These are phyloP conservation scores for Calcarius lapponicus DNA, from an alignment of 2,797 vertebrate genomes.

Conservation along the genomic window DNA sequence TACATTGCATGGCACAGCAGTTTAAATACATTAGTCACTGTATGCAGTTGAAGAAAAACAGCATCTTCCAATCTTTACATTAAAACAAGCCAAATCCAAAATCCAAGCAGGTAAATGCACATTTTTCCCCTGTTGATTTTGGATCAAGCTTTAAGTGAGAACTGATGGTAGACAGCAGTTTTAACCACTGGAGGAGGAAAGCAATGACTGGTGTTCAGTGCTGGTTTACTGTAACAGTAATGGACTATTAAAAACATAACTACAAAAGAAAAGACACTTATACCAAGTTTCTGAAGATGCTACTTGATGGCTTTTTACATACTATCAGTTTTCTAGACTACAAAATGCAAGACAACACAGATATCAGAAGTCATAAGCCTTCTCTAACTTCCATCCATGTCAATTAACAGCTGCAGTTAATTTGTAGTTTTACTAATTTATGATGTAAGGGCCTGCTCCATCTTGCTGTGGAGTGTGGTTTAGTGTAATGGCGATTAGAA, in stretches of 20 bases:
- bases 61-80: neutral
- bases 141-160: conserved; percentile 23
- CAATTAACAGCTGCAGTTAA: neutral
- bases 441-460: neutral
- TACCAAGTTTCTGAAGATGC: neutral
- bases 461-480: neutral
- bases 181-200: neutral
- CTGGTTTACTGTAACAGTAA: neutral
- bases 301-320: neutral
- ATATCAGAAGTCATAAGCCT: neutral
- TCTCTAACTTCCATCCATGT: neutral
- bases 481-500: neutral
- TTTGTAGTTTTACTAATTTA: neutral
- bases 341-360: neutral
- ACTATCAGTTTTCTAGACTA: neutral
- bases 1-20: neutral
- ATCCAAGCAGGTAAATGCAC: neutral
- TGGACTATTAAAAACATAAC: neutral
- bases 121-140: conserved; percentile 1
- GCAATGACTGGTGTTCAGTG: neutral
- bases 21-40: neutral
- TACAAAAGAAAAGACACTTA: neutral
- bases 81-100: conserved; percentile 3
- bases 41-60: neutral
- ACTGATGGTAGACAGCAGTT: neutral